Percentiles rank a stretch among this genome's conserved stretches.
Conservation (phyloP, 2,797 vertebrate species). For the Gobionotothen gibberifrons region DNA sequence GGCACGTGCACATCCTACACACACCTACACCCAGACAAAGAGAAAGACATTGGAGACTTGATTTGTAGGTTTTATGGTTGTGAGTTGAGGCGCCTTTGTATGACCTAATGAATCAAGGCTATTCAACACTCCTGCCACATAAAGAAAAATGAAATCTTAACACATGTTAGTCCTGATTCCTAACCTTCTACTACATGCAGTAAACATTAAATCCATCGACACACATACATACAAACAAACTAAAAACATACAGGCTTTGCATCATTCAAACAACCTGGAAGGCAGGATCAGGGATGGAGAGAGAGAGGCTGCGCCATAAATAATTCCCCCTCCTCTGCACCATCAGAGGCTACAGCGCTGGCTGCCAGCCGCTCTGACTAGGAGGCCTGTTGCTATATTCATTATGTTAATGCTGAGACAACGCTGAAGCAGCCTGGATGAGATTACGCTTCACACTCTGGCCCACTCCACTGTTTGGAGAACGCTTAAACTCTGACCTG, state of each 20-base stretch:
- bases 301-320: slow-evolving; percentile 41
- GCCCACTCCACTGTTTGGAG: slow-evolving; percentile 65
- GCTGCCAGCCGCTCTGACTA: slow-evolving; percentile 57
- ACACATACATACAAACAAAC: slow-evolving; percentile 38
- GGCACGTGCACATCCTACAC: slow-evolving; percentile 23
- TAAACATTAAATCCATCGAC: slow-evolving; percentile 20
- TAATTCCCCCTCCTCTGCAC: slow-evolving; percentile 59
- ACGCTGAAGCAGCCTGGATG: slow-evolving; percentile 64
- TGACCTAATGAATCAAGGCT: slow-evolving; percentile 20
- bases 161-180: slow-evolving; percentile 17
- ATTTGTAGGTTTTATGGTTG: slow-evolving; percentile 35
- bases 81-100: slow-evolving; percentile 17
- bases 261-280: slow-evolving; percentile 59
- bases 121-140: slow-evolving; percentile 36
- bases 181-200: slow-evolving; percentile 19
- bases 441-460: slow-evolving; percentile 64
- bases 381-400: slow-evolving; percentile 66
- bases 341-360: slow-evolving; percentile 48
- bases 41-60: slow-evolving; percentile 10
- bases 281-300: slow-evolving; percentile 32
- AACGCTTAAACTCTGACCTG: slow-evolving; percentile 72
- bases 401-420: slow-evolving; percentile 72
- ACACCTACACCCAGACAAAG: slow-evolving; percentile 5
- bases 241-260: slow-evolving; percentile 45
- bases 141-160: slow-evolving; percentile 36